Conservation (phyloP, 2,113 vertebrate genomes). For the Oreochromis tanganicae region DNA sequence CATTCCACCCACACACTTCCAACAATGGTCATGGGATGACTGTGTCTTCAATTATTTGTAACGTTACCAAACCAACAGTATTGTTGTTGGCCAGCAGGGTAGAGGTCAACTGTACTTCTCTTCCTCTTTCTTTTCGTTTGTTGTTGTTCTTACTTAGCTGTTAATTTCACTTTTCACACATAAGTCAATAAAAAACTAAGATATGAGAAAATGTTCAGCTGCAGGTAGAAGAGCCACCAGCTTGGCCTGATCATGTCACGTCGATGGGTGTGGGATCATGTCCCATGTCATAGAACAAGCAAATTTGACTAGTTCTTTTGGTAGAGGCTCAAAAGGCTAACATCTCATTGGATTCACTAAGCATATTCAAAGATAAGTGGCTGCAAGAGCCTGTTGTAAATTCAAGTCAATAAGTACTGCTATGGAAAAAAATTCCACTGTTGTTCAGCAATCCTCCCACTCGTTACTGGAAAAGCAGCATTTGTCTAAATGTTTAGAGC, state of each 20-base stretch:
- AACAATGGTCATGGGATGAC: not conserved
- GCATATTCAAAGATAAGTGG: not conserved
- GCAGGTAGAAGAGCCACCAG: not conserved
- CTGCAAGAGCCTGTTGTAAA: not conserved
- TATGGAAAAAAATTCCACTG: not conserved
- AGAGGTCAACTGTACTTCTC: not conserved
- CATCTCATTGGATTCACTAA: not conserved
- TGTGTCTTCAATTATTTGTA: not conserved
- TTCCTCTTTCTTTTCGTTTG: not conserved
- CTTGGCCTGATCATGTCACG: not conserved
- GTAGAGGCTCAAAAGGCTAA: not conserved
- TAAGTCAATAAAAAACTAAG: not conserved
- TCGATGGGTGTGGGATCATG: not conserved
- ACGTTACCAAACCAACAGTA: not conserved
- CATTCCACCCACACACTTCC: not conserved
- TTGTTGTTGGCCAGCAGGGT: not conserved
- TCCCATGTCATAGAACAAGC: not conserved
- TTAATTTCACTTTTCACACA: not conserved
- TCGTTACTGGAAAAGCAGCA: not conserved
- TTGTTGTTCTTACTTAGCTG: not conserved
- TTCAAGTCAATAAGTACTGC: not conserved
- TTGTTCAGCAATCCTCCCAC: not conserved
- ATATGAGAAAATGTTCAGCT: not conserved
- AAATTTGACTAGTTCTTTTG: not conserved
- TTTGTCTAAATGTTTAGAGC: not conserved